Percentiles rank a stretch among this genome's conserved stretches.
Evolutionary conservation across 2,888 invertebrate species (phyloP).

Genomic region (Ornithoptera alexandrae): DNA sequence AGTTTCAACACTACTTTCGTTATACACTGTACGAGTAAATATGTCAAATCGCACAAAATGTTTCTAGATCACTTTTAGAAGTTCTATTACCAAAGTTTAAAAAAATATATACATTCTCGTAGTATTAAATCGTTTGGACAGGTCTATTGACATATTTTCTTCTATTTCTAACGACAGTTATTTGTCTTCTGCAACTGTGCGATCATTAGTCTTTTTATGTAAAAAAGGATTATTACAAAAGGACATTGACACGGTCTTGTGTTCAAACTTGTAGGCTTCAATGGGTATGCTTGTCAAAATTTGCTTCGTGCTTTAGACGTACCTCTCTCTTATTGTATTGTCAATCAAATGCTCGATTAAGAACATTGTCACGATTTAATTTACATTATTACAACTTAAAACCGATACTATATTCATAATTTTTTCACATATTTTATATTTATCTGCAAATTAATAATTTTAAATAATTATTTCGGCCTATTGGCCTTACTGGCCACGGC

Average conservation of each 20-base stretch:
- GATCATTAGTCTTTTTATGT: background rate
- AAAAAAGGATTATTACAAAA: constrained; percentile 29
- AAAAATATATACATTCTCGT: background rate
- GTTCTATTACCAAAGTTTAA: background rate
- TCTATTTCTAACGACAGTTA: background rate
- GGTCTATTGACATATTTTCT: background rate
- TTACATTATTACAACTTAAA: background rate
- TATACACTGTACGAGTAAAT: too few species aligned
- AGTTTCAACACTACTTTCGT: too few species aligned
- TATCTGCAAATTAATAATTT: background rate
- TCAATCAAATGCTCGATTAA: constrained; percentile 27
- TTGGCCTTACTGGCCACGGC: too few species aligned
- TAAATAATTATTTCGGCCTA: background rate
- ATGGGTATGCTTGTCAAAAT: constrained; percentile 43
- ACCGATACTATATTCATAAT: background rate
- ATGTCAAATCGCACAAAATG: too few species aligned
- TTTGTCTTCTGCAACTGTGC: background rate
- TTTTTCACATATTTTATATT: background rate
- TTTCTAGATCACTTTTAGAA: too few species aligned
- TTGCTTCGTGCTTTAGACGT: constrained; percentile 35
- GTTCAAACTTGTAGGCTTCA: constrained; percentile 33
- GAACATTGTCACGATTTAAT: constrained; percentile 8
- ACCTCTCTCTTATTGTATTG: constrained; percentile 52
- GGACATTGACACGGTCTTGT: constrained; percentile 53
- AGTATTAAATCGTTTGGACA: background rate